Conservation (phyloP, 2,888 invertebrate species). For the Drosophila maculinotata region DNA sequence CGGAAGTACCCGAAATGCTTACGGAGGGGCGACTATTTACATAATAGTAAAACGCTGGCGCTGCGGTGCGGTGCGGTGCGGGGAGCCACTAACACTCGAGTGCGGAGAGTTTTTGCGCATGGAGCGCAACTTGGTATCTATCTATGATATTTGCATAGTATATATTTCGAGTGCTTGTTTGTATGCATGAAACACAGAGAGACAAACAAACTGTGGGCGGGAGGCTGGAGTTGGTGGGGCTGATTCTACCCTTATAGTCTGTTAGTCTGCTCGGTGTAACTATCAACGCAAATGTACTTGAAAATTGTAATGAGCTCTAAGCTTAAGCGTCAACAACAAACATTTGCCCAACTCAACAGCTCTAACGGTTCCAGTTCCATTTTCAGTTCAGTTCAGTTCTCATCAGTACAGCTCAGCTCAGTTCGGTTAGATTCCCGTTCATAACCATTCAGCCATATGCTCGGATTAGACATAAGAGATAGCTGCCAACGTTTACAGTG, state of each 20-base stretch:
- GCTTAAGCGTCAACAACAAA: slow-evolving; percentile 79
- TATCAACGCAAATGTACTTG: slow-evolving; percentile 82
- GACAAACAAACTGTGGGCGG: slow-evolving; percentile 1
- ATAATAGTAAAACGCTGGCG: slow-evolving; percentile 57
- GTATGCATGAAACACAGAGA: slow-evolving; percentile 68
- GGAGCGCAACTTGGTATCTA: slow-evolving; percentile 56
- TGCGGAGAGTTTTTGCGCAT: slow-evolving; percentile 43
- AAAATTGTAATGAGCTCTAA: slow-evolving; percentile 81
- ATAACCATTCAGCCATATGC: slow-evolving; percentile 74
- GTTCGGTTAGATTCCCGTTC: slow-evolving; percentile 44
- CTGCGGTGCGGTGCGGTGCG: not conserved
- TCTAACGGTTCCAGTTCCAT: not conserved
- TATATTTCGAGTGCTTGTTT: slow-evolving; percentile 80
- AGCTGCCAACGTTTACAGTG: slow-evolving; percentile 54
- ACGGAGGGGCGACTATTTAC: slow-evolving; percentile 48
- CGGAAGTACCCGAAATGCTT: slow-evolving; percentile 10
- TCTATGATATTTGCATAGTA: slow-evolving; percentile 78
- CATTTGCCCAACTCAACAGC: slow-evolving; percentile 47
- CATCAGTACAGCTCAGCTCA: slow-evolving; percentile 30
- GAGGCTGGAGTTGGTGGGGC: not conserved
- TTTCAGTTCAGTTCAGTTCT: slow-evolving; percentile 8
- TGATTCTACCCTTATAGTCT: slow-evolving; percentile 27
- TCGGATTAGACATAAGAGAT: slow-evolving; percentile 67
- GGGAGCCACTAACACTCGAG: slow-evolving; percentile 16
- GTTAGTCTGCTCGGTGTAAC: slow-evolving; percentile 69